phyloP scores from a whole-genome alignment of 2,888 invertebrate genomes.

The Hypselothyrea guttata region DNA sequence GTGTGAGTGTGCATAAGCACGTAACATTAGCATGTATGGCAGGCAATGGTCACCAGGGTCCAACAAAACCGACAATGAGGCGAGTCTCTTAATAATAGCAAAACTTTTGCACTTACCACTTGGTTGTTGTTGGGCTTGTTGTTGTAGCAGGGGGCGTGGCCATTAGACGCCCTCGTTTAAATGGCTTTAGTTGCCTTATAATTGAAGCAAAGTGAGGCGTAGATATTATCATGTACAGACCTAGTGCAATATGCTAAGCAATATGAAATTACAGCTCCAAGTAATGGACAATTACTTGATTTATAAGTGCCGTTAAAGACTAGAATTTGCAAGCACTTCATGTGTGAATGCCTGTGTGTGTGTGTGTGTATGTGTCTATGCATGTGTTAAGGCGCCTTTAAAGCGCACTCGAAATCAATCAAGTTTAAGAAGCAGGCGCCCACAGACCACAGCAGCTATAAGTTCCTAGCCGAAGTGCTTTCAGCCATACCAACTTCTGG shows the following conservation, averaged over 20 bases:
- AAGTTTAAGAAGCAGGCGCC: conserved; percentile 20
- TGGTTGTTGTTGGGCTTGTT: not conserved
- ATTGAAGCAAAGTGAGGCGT: conserved; percentile 38
- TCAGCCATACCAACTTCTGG: conserved; percentile 17
- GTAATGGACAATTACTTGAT: conserved; percentile 35
- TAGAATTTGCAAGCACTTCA: too few species aligned
- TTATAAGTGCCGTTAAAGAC: conserved; percentile 34
- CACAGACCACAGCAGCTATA: conserved; percentile 27
- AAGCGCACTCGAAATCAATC: conserved; percentile 55
- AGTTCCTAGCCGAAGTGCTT: conserved; percentile 22
- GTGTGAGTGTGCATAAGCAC: conserved; percentile 9
- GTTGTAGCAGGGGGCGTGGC: conserved; percentile 33
- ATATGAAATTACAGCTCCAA: conserved; percentile 16
- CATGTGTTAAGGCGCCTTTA: conserved; percentile 28
- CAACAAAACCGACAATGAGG: conserved; percentile 73
- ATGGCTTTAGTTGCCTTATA: conserved; percentile 43
- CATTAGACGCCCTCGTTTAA: conserved; percentile 31
- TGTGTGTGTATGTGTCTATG: not conserved
- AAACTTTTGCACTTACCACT: conserved; percentile 70
- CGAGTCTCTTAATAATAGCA: conserved; percentile 73
- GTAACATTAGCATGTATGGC: conserved; percentile 28
- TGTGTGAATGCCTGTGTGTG: not conserved
- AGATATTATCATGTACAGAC: conserved; percentile 35
- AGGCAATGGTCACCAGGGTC: conserved; percentile 55
- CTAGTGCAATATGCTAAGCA: conserved; percentile 30